Percentiles rank a stretch among this genome's conserved stretches.
Evolutionary conservation across 1,140 invertebrate species (phyloP).

Genomic region (Lucilia sericata): DNA sequence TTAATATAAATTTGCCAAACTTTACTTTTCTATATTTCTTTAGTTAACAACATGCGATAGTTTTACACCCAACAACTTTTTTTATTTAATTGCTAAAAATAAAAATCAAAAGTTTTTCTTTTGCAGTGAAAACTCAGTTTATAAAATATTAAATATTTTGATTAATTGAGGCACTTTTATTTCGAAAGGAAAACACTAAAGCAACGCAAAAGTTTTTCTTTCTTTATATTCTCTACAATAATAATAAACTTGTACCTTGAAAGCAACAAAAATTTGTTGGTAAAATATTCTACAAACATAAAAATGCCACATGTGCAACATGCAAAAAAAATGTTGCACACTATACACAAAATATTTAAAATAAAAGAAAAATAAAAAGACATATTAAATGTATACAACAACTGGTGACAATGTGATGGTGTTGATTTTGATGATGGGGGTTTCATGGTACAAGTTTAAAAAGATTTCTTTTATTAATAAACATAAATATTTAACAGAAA

Average conservation of each 20-base stretch:
- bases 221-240: too few relatives aligned
- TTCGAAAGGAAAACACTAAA: not conserved
- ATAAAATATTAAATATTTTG: constrained; percentile 5
- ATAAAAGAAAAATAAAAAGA: not conserved
- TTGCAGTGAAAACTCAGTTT: not conserved
- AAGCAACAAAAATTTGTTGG: not conserved
- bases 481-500: not conserved
- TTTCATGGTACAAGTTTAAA: not conserved
- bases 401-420: not conserved
- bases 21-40: not conserved
- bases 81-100: not conserved
- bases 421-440: not conserved
- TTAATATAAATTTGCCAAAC: not conserved
- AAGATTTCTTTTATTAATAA: not conserved
- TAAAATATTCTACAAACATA: not conserved
- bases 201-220: not conserved
- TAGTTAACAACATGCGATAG: not conserved
- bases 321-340: not conserved
- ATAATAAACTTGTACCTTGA: constrained; percentile 27
- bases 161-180: constrained; percentile 20
- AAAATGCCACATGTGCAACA: constrained; percentile 14
- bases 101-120: not conserved
- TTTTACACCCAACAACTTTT: constrained; percentile 21
- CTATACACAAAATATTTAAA: not conserved
- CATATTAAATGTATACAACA: not conserved